phyloP scores from a whole-genome alignment of 1,140 invertebrate species.

The Samia ricini region DNA sequence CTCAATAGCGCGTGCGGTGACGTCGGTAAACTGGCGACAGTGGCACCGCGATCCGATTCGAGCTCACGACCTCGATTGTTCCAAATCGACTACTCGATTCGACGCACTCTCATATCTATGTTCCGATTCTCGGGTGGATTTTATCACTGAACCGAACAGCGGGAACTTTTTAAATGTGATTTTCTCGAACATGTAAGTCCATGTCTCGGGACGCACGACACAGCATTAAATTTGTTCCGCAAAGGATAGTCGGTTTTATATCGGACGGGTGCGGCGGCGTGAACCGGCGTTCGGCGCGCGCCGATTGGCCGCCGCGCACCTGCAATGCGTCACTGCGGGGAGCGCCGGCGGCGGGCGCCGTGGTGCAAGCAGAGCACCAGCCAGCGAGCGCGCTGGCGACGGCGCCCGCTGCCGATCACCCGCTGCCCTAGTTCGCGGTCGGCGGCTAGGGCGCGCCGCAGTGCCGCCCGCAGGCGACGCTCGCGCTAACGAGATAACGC shows the following conservation, averaged over 20 bases:
- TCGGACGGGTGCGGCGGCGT: constrained; percentile 78
- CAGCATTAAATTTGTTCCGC: constrained; percentile 70
- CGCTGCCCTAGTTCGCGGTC: constrained; percentile 36
- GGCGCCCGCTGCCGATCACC: constrained; percentile 18
- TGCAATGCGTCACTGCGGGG: constrained; percentile 87
- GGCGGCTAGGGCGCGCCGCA: constrained; percentile 43
- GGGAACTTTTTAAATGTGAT: constrained; percentile 48
- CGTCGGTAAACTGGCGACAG: constrained; percentile 56
- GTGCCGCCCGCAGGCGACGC: constrained; percentile 37
- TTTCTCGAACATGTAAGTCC: constrained; percentile 65
- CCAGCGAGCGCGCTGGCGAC: constrained; percentile 11
- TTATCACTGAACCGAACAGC: constrained; percentile 38
- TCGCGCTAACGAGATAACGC: constrained; percentile 30
- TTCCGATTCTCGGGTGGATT: constrained; percentile 46
- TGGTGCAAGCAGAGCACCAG: constrained; percentile 18
- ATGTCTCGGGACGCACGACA: constrained; percentile 72
- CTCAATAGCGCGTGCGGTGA: constrained; percentile 74
- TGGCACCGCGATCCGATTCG: constrained; percentile 61
- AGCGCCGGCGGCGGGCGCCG: constrained; percentile 37
- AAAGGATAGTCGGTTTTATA: constrained; percentile 77
- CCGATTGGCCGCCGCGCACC: constrained; percentile 86
- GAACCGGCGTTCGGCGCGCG: constrained; percentile 79
- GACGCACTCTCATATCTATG: constrained; percentile 65
- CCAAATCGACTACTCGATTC: constrained; percentile 68
- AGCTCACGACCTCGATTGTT: constrained; percentile 66